These are phyloP conservation scores for Pimpla rufipes DNA, from an alignment of 2,888 invertebrate species.

Conservation along the genomic window DNA sequence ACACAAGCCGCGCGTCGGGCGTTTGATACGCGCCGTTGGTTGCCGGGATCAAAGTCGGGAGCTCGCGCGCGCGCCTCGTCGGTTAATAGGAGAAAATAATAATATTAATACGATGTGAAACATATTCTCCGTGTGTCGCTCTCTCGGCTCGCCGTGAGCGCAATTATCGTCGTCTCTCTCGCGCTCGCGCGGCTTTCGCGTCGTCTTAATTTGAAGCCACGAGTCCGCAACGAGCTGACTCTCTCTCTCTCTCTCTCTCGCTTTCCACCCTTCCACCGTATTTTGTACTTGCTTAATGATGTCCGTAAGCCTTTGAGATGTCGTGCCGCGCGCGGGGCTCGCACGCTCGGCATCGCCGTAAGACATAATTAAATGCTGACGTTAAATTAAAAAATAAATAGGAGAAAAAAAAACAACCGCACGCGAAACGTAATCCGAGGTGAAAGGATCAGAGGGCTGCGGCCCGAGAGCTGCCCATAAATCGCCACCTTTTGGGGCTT, in stretches of 20 bases:
- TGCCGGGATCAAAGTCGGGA: conserved; percentile 44
- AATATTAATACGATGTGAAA: conserved; percentile 69
- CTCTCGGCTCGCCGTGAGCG: background rate
- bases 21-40: conserved; percentile 27
- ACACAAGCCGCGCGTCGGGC: conserved; percentile 21
- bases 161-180: conserved; percentile 3
- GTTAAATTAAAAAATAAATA: conserved; percentile 4
- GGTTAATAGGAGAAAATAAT: conserved; percentile 67
- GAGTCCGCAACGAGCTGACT: conserved; percentile 46
- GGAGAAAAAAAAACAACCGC: background rate
- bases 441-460: conserved; percentile 16
- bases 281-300: conserved; percentile 80
- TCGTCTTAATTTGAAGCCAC: conserved; percentile 56
- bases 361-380: conserved; percentile 77
- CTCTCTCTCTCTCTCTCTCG: conserved; percentile 32
- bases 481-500: too few species aligned
- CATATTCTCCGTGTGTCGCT: background rate
- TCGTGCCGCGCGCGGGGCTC: conserved; percentile 58
- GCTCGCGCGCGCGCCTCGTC: conserved; percentile 6
- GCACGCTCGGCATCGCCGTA: conserved; percentile 64
- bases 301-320: conserved; percentile 78
- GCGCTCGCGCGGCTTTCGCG: background rate
- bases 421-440: conserved; percentile 16
- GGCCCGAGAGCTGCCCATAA: background rate
- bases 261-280: conserved; percentile 71